Base-by-base conservation (phyloP, 2,888 invertebrate species). In the Eilema depressum region DNA sequence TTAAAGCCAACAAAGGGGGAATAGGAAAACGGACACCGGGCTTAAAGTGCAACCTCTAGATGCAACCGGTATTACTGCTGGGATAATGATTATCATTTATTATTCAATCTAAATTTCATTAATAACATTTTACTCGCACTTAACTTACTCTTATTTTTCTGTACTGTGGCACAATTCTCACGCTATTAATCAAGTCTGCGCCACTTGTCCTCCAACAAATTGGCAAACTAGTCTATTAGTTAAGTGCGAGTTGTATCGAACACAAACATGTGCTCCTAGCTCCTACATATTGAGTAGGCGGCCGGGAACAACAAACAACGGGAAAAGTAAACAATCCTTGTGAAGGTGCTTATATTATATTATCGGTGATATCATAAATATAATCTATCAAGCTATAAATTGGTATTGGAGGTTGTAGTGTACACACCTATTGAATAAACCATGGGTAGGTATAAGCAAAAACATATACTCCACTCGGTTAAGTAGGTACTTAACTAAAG, bases 211-310 rank as follows among this genome's bases (percentile, higher is more conserved):
- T 25, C 26, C 25, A n/a, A 69, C 59, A 12, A 60, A 25, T 69
- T 30, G 25, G 12, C 11, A 57, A 63, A 69, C 66, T 63, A n/a
- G 28, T 69, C 69, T 25, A 33, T 2, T 41, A 37, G 56, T 30
- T 57, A 25, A 26, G 25, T 20, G 11, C n/a, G 33, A 12, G 59
- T 41, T 37, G 56, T 56, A 62, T 66, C 62, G 26, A 66, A 72
- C 30, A 72, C 57, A 66, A 69, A 68, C 68, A 72, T 23, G 62
- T 66, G 57, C n/a, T n/a, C n/a, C n/a, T n/a, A 14, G 30, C 14
- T n/a, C 65, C n/a, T 62, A 66, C 61, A 59, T 59, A 53, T 60
- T 66, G 53, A 69, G 65, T n/a, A 65, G 63, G 23, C 23, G 30
- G 33, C 23, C 20, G 5, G 28, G 28, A 66, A 65, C 20, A n/a